These are phyloP conservation scores for Acanthornis magna DNA, from an alignment of 2,797 vertebrate genomes.

Conservation along the genomic window DNA sequence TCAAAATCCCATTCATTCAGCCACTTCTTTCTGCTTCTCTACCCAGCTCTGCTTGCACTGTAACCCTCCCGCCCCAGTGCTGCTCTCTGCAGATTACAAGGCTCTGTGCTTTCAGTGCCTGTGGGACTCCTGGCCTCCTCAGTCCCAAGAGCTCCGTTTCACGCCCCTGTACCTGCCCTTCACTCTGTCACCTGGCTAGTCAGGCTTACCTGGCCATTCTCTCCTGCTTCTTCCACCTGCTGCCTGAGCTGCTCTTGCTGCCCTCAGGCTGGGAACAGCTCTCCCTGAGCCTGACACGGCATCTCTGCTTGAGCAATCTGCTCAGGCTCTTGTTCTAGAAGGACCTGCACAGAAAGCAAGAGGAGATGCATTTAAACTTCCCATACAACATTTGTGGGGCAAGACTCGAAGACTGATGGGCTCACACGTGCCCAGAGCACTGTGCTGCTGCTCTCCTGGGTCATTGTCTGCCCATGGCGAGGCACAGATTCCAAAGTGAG, in stretches of 20 bases:
- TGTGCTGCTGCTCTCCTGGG: too few species aligned
- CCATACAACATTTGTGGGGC: neutral
- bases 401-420: too few species aligned
- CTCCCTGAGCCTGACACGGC: conserved; percentile 46
- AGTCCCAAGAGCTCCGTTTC: neutral
- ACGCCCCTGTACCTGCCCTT: neutral
- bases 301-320: conserved; percentile 51
- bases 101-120: neutral
- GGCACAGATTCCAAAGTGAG: too few species aligned
- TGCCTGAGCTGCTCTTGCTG: conserved; percentile 73
- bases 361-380: neutral
- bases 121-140: neutral
- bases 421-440: too few species aligned
- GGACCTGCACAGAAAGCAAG: conserved; percentile 31
- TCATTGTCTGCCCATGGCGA: too few species aligned
- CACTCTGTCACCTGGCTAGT: neutral
- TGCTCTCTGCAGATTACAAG: too few species aligned
- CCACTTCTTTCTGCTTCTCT: too few species aligned
- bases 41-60: too few species aligned
- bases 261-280: conserved; percentile 52
- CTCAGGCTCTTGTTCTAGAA: conserved; percentile 63
- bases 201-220: conserved; percentile 60
- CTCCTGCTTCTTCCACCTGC: conserved; percentile 63
- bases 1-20: too few species aligned
- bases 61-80: too few species aligned